Conservation (phyloP, 2,797 vertebrate species). For the Fundulus diaphanus region DNA sequence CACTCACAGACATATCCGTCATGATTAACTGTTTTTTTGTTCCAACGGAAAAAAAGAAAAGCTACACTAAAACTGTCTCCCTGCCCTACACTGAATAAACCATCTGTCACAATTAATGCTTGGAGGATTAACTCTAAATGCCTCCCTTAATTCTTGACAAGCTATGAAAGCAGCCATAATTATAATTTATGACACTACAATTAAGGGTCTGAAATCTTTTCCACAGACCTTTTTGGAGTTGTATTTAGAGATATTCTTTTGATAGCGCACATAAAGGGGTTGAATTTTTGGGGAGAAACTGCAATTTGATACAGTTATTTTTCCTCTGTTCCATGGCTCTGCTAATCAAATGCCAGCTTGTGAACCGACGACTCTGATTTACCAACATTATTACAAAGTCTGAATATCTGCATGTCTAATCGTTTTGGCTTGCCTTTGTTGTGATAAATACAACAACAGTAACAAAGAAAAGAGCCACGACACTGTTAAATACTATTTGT, state of each 20-base stretch:
- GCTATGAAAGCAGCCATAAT: slow-evolving; percentile 32
- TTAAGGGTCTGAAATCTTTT: slow-evolving; percentile 52
- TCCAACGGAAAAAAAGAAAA: slow-evolving; percentile 17
- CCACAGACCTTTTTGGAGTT: slow-evolving; percentile 38
- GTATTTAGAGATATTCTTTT: slow-evolving; percentile 55
- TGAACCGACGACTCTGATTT: slow-evolving; percentile 66
- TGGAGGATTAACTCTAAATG: slow-evolving; percentile 28
- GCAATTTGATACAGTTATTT: slow-evolving; percentile 47
- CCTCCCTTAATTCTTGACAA: slow-evolving; percentile 33
- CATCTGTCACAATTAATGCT: slow-evolving; percentile 46
- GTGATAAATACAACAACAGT: neutral
- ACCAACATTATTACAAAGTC: slow-evolving; percentile 34
- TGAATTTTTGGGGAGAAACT: slow-evolving; percentile 44
- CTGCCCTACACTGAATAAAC: slow-evolving; percentile 21
- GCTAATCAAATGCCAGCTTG: slow-evolving; percentile 57
- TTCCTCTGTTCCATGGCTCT: slow-evolving; percentile 37
- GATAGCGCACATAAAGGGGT: slow-evolving; percentile 51
- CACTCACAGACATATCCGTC: slow-evolving; percentile 51
- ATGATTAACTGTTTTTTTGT: slow-evolving; percentile 46
- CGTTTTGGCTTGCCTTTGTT: slow-evolving; percentile 7
- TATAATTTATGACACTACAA: slow-evolving; percentile 52
- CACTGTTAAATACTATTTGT: slow-evolving; percentile 4
- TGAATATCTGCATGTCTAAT: slow-evolving; percentile 31
- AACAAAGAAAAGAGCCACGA: neutral
- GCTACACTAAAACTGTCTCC: slow-evolving; percentile 22